A percentile compares a stretch with the other conserved stretches of the same genome.
Conservation (phyloP, 2,113 vertebrate genomes). For the Xiphias gladius region DNA sequence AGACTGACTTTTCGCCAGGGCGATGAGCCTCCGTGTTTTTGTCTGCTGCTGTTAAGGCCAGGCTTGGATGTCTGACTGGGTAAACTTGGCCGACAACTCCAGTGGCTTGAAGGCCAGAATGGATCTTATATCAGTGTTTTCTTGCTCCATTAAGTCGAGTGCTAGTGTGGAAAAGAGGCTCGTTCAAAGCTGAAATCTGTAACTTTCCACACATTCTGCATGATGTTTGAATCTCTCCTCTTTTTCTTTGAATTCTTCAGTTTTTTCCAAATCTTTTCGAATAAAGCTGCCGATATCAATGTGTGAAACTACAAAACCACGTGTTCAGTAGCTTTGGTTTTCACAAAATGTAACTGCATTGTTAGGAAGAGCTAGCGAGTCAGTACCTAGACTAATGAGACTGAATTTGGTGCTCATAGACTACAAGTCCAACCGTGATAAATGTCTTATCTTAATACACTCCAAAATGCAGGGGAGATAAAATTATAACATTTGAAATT, state of each 20-base stretch:
- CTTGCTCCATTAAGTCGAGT: constrained; percentile 1
- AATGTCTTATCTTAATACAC: not conserved
- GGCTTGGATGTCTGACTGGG: constrained; percentile 18
- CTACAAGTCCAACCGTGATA: not conserved
- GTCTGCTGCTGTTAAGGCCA: constrained; percentile 2
- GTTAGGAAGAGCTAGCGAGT: not conserved
- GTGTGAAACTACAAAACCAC: not conserved
- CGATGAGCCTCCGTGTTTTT: not conserved
- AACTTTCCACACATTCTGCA: constrained; percentile 9
- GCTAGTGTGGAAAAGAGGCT: constrained; percentile 8
- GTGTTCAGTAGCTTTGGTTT: not conserved
- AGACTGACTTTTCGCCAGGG: not conserved
- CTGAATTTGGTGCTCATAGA: not conserved
- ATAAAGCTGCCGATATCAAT: not conserved
- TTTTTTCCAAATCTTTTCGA: not conserved
- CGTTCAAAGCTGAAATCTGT: not conserved
- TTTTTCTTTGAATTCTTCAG: not conserved
- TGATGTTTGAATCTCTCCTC: not conserved
- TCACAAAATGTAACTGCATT: not conserved
- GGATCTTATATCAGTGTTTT: constrained; percentile 13
- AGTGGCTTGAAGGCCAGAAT: not conserved
- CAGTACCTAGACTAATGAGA: no score
- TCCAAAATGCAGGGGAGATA: no score
- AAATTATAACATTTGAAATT: not conserved
- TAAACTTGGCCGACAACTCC: not conserved